Evolutionary conservation across 2,797 vertebrate species (phyloP).

Genomic region (Ceryle rudis): DNA sequence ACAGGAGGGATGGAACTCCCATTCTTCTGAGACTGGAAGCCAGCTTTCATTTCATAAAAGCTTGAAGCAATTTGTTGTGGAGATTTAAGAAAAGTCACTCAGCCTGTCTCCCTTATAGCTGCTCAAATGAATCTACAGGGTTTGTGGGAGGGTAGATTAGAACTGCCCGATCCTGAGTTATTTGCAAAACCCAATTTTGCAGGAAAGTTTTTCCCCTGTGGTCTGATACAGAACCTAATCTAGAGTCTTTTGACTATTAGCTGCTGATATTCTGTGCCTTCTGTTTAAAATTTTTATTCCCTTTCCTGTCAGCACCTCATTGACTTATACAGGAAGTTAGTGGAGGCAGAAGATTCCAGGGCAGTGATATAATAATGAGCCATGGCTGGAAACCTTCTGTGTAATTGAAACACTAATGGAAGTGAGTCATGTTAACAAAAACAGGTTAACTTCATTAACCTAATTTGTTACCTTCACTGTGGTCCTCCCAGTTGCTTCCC

Average conservation of each 20-base stretch:
- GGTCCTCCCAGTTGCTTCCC: neutral
- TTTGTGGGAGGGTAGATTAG: neutral
- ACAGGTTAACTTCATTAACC: neutral
- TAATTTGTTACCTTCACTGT: neutral
- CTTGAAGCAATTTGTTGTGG: neutral
- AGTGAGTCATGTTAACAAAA: neutral
- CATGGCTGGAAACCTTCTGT: neutral
- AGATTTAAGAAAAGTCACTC: neutral
- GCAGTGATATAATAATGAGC: neutral
- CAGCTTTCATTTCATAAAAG: neutral
- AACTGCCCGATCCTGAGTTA: accelerated
- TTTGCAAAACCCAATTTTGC: too few relatives aligned
- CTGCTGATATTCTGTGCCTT: neutral
- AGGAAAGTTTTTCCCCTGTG: neutral
- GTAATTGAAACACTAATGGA: neutral
- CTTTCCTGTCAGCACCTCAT: neutral
- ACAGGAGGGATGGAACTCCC: neutral
- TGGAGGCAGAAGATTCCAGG: neutral
- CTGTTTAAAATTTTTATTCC: neutral
- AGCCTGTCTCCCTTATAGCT: neutral
- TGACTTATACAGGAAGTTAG: neutral
- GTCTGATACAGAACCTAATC: neutral
- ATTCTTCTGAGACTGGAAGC: neutral
- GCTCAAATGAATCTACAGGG: neutral
- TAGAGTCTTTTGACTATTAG: neutral